A percentile compares a stretch with the other conserved stretches of the same genome.
phyloP scores from a whole-genome alignment of 2,797 vertebrate genomes.

The Cygnus olor region DNA sequence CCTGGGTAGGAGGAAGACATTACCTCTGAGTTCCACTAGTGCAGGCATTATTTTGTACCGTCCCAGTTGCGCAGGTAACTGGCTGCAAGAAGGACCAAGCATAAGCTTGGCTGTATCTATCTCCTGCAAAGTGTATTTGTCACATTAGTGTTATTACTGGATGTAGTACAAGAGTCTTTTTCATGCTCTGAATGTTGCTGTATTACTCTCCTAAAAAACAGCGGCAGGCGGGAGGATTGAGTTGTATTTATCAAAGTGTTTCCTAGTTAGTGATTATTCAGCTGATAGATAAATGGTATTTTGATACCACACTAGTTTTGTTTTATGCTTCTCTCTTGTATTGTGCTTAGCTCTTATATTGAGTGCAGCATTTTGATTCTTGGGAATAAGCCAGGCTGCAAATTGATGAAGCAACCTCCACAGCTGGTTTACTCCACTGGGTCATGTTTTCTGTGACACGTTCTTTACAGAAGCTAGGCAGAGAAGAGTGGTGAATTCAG shows the following conservation, averaged over 20 bases:
- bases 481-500: background rate
- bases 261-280: background rate
- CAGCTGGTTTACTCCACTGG: constrained; percentile 22
- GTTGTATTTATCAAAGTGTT: background rate
- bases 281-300: background rate
- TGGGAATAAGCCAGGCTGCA: constrained; percentile 32
- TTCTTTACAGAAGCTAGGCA: background rate
- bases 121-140: background rate
- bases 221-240: background rate
- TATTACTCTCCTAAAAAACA: background rate
- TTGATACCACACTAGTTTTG: background rate
- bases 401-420: constrained; percentile 17
- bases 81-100: background rate
- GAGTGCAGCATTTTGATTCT: constrained; percentile 3
- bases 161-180: background rate
- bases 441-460: constrained; percentile 7
- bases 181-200: fast-evolving
- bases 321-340: background rate
- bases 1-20: background rate
- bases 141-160: background rate
- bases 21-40: background rate
- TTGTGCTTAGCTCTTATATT: background rate
- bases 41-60: background rate
- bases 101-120: background rate
- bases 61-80: background rate